Conservation (phyloP, 2,888 invertebrate species). For the Pemphredon lugubris region DNA sequence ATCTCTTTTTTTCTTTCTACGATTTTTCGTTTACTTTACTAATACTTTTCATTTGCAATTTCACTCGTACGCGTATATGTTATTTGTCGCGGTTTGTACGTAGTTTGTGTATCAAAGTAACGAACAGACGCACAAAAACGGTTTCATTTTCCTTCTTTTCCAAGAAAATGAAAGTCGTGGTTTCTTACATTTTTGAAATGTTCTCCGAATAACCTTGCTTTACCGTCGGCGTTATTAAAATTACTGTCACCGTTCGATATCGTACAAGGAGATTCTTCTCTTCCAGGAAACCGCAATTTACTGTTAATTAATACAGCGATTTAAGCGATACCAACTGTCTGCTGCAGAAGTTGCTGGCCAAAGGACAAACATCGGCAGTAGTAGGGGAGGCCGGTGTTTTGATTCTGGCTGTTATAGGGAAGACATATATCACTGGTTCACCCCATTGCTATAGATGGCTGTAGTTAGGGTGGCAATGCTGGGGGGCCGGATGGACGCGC, state of each 20-base stretch:
- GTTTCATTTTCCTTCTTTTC: background rate
- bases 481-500: conserved; percentile 69
- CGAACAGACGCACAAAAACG: too few relatives aligned
- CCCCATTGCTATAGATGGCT: conserved; percentile 71
- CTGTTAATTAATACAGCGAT: conserved; percentile 66
- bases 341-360: conserved; percentile 46
- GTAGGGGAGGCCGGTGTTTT: conserved; percentile 72
- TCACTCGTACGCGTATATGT: too few relatives aligned
- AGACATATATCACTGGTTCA: conserved; percentile 77
- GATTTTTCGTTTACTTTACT: too few relatives aligned
- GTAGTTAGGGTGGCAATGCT: conserved; percentile 72
- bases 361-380: conserved; percentile 70
- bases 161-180: conserved; percentile 33
- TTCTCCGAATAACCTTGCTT: too few relatives aligned
- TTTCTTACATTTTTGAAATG: too few relatives aligned
- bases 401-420: conserved; percentile 79
- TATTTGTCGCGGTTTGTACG: too few relatives aligned
- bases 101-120: too few relatives aligned
- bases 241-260: too few relatives aligned
- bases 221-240: too few relatives aligned
- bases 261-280: background rate
- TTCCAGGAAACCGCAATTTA: conserved; percentile 33
- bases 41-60: too few relatives aligned
- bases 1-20: background rate
- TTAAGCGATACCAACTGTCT: conserved; percentile 59